Evolutionary conservation across 37 sponge, comb jelly and placozoan species (phyloP), one percentile per base, ranked within the genome.

Genomic region (Tethya wilhelma): DNA sequence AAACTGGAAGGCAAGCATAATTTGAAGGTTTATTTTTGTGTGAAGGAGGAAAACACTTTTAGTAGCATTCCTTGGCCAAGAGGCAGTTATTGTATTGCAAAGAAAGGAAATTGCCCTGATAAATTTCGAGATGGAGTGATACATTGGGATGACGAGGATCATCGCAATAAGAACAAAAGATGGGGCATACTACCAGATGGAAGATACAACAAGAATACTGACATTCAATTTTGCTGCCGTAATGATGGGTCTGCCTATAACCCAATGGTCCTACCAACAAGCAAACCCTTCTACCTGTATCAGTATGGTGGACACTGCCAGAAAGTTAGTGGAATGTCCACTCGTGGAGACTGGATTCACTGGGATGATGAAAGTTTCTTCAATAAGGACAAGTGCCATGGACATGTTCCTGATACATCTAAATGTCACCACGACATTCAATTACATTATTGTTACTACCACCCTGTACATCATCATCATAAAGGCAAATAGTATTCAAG

Each of bases 381-480:
- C 26, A 79, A 79, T 46, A 30, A 6, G 7, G 69, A 79, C 69
- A 45, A 28, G 6, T 6, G 22, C 25, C 5, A 4, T 14, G 57
- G 66, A 3, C 6, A 9, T 8, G 5, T 39, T 44, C 65, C 62
- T 34, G 9, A 38, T 37, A 39, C 11, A n/a, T 29, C 6, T 45
- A n/a, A n/a, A n/a, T 7, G 56, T 38, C 6, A 23, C 25, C 14
- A n/a, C 4, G 44, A 79, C 38, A 68, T 72, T 49, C 25, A 41
- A 25, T 49, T 79, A 5, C 68, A 79, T 69, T 79, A 31, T 39
- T 79, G 80, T 33, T 79, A 79, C 49, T 79, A 79, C 80, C n/a
- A n/a, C n/a, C n/a, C n/a, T n/a, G n/a, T n/a, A n/a, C n/a, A n/a
- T n/a, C n/a, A n/a, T n/a, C n/a, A n/a, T n/a, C n/a, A n/a, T n/a